Base-by-base conservation (phyloP, 2,113 vertebrate species). In the Chamaetylas fuelleborni region DNA sequence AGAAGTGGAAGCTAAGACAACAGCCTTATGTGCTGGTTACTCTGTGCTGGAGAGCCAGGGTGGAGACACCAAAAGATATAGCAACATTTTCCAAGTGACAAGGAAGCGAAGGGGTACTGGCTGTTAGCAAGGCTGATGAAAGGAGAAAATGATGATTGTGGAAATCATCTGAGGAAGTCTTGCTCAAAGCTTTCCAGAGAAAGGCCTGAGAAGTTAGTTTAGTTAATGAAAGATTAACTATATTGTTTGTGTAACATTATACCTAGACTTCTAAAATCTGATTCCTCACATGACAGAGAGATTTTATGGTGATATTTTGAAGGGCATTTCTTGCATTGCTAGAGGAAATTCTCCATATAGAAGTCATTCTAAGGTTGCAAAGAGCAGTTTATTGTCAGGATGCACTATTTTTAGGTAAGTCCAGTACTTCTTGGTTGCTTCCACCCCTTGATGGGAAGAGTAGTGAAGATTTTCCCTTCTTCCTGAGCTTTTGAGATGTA, bases 231-330 rank as follows among this genome's bases (percentile, higher is more conserved):
- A 53, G 16, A 16, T 42, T 40, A 69, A 26, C 16, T 57, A 8
- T 12, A 26, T 24, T 1, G 0, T 57, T 19, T 61, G 5, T 24
- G 24, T 22, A 33, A 42, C 1, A 0, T 40, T 67, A 14, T 48
- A 31, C 5, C 40, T 45, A 17, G 14, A 48, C 50, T 73, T 86
- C 58, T 77, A 84, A 70, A 53, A 54, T 36, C 2, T 17, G 8
- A 43, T 38, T 22, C 10, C 11, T 77, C 14, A 36, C 9, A 2
- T 26, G 40, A 42, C 14, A 83, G 58, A 43, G 14, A n/a, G 31
- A 22, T 83, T 86, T 71, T 71, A 66, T 31, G 2, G 2, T n/a
- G 26, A 23, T 60, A 33, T 18, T 60, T 7, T 57, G 33, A 86
- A 84, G 11, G 4, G 3, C 17, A 9, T 28, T n/a, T 29, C 58